A percentile compares a stretch with the other conserved stretches of the same genome.
Evolutionary conservation across 2,888 invertebrate genomes (phyloP).

Genomic region (Sepiola atlantica): DNA sequence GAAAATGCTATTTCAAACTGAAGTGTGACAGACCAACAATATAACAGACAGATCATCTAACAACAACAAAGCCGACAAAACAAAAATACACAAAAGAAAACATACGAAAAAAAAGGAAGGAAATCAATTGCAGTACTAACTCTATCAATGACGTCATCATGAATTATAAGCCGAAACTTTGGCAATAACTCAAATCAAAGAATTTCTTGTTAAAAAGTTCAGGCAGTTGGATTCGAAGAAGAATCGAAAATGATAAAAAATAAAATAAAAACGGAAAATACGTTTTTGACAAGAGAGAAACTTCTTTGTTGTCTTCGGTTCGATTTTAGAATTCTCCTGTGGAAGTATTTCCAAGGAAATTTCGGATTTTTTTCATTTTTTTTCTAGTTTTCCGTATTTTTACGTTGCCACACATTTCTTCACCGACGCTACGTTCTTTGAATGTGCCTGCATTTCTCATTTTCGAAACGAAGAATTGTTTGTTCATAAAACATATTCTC

Average conservation of each 20-base stretch:
- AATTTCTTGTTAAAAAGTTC: neutral
- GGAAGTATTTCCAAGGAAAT: neutral
- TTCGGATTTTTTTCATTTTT: neutral
- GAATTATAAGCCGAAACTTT: neutral
- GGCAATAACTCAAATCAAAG: neutral
- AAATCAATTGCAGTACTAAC: neutral
- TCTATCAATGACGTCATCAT: neutral
- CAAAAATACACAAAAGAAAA: neutral
- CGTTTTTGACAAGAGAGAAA: neutral
- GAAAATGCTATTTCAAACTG: too few relatives aligned
- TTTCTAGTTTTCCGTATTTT: neutral
- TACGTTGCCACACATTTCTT: neutral
- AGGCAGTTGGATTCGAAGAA: neutral
- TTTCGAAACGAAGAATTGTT: neutral
- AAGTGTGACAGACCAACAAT: too few relatives aligned
- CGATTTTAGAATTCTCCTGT: neutral
- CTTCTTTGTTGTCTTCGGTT: neutral
- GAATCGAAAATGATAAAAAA: neutral
- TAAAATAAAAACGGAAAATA: neutral
- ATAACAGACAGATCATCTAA: too few relatives aligned
- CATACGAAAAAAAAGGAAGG: neutral
- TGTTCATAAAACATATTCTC: neutral
- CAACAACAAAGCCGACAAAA: neutral
- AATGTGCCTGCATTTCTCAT: neutral
- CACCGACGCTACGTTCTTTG: neutral